Percentiles rank a stretch among this genome's conserved stretches.
These are phyloP conservation scores for Hemitrygon akajei DNA, from an alignment of 2,797 vertebrate species.

Conservation along the genomic window DNA sequence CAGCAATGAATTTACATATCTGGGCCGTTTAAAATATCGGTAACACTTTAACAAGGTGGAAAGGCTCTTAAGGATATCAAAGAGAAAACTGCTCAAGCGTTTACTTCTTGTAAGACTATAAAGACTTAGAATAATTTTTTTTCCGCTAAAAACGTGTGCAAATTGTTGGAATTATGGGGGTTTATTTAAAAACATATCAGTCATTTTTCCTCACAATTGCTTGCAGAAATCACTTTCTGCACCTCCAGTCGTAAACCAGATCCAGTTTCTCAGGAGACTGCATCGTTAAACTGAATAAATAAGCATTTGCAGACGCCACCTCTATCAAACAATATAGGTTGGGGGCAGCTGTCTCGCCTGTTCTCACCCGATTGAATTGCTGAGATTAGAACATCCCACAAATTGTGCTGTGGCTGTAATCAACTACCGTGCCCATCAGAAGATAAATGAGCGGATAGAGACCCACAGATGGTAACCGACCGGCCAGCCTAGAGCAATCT, in stretches of 20 bases:
- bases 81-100: not conserved
- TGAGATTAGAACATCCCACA: not conserved
- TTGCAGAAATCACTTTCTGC: not conserved
- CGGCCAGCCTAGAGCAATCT: conserved; percentile 11
- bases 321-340: not conserved
- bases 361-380: not conserved
- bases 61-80: not conserved
- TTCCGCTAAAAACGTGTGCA: not conserved
- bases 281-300: not conserved
- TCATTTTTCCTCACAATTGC: not conserved
- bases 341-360: not conserved
- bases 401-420: not conserved
- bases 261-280: not conserved
- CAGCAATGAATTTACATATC: not conserved
- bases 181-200: not conserved
- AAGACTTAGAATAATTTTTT: not conserved
- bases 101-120: not conserved
- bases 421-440: conserved; percentile 8
- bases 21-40: not conserved
- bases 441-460: conserved; percentile 3
- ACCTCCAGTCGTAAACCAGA: not conserved
- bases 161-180: not conserved
- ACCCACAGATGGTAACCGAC: conserved; percentile 10
- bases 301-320: not conserved
- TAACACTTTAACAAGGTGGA: not conserved